A percentile compares a stretch with the other conserved stretches of the same genome.
These are phyloP conservation scores for Ptychobarbus kaznakovi DNA, from an alignment of 2,797 vertebrate species.

Conservation along the genomic window DNA sequence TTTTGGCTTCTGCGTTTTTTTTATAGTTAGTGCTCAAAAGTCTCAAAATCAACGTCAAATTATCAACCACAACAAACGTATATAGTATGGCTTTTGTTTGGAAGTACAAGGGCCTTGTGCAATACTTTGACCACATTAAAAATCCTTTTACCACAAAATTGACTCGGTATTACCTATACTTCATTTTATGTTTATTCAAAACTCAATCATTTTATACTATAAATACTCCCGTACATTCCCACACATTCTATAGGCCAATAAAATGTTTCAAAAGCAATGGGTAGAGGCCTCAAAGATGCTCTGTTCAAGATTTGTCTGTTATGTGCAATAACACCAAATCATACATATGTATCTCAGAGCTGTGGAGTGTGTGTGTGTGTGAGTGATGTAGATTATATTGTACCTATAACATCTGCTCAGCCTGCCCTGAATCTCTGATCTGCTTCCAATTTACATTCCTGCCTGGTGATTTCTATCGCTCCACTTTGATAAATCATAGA, in stretches of 20 bases:
- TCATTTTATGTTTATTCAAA: not conserved
- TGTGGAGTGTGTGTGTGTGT: slow-evolving; percentile 20
- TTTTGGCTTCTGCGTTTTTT: not conserved
- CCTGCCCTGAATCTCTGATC: slow-evolving; percentile 73
- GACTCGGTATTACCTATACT: not conserved
- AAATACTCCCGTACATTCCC: slow-evolving; percentile 20
- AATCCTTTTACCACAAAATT: slow-evolving; percentile 26
- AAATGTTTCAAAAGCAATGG: not conserved
- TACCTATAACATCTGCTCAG: slow-evolving; percentile 78
- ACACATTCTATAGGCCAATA: slow-evolving; percentile 17
- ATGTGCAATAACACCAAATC: slow-evolving; percentile 36
- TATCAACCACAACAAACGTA: not conserved
- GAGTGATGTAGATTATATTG: slow-evolving; percentile 73
- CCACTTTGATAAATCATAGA: slow-evolving; percentile 70
- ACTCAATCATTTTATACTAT: not conserved
- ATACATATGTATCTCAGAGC: slow-evolving; percentile 53
- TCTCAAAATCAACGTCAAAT: not conserved
- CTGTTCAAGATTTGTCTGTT: not conserved
- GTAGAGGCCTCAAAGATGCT: slow-evolving; percentile 22
- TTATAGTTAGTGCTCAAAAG: not conserved
- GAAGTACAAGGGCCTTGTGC: not conserved
- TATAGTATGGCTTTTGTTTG: not conserved
- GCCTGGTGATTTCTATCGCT: slow-evolving; percentile 75
- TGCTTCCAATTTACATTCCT: slow-evolving; percentile 84
- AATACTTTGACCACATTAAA: slow-evolving; percentile 39